phyloP scores from a whole-genome alignment of 2,113 vertebrate species.

The Anarrhichthys ocellatus region DNA sequence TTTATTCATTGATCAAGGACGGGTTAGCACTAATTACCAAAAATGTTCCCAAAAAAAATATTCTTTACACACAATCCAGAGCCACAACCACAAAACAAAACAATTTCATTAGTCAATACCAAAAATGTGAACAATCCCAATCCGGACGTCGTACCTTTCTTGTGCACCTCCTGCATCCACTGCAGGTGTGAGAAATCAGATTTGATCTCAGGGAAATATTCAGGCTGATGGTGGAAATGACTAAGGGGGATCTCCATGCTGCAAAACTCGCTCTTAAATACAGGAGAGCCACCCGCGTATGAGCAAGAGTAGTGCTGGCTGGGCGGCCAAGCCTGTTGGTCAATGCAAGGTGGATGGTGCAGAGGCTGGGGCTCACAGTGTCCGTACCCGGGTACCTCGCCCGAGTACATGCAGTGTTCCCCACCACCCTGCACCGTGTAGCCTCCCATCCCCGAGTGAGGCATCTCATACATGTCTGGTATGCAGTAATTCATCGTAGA shows the following conservation, averaged over 20 bases:
- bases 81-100: background rate
- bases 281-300: slow-evolving; percentile 84
- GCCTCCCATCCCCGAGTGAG: slow-evolving; percentile 84
- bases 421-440: slow-evolving; percentile 85
- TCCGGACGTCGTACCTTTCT: slow-evolving; percentile 89
- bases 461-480: slow-evolving; percentile 90
- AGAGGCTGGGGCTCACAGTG: slow-evolving; percentile 89
- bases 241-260: slow-evolving; percentile 91
- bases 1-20: slow-evolving; percentile 42
- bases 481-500: slow-evolving; percentile 92
- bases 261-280: slow-evolving; percentile 92
- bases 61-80: background rate
- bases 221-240: slow-evolving; percentile 89
- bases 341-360: slow-evolving; percentile 91
- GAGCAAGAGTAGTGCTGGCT: slow-evolving; percentile 90
- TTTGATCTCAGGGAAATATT: slow-evolving; percentile 91
- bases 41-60: background rate
- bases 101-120: background rate
- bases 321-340: slow-evolving; percentile 93
- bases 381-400: slow-evolving; percentile 87
- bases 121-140: background rate
- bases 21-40: background rate
- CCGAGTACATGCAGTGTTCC: slow-evolving; percentile 90
- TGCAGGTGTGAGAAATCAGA: slow-evolving; percentile 91
- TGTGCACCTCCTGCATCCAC: slow-evolving; percentile 89